These are phyloP conservation scores for Myotis davidii DNA, from an alignment of 2,113 vertebrate species.

Conservation along the genomic window DNA sequence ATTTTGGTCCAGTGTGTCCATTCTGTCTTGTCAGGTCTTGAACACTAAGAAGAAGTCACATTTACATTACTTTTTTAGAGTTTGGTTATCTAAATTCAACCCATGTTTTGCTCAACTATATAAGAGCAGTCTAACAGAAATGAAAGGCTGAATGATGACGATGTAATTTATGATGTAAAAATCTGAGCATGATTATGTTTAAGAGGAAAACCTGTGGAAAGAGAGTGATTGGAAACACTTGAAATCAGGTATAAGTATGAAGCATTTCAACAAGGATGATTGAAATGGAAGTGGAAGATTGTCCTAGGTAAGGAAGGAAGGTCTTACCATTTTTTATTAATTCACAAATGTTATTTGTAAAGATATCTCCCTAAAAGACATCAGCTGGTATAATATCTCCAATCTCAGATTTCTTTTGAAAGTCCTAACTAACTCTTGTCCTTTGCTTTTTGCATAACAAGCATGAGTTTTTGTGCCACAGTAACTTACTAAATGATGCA, in stretches of 20 bases:
- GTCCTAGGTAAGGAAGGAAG: background rate
- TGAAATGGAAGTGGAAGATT: conserved; percentile 20
- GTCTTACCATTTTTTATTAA: background rate
- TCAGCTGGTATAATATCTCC: background rate
- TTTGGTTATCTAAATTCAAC: background rate
- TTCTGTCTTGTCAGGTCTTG: background rate
- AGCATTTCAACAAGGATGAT: conserved; percentile 11
- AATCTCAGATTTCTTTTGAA: background rate
- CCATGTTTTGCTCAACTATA: background rate
- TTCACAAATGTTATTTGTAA: background rate
- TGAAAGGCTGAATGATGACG: background rate
- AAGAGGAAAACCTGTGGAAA: background rate
- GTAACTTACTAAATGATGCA: background rate
- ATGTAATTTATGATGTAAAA: background rate
- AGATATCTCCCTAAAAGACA: background rate
- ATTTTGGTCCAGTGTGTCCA: background rate
- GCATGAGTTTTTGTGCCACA: background rate
- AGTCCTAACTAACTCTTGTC: background rate
- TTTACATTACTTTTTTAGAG: background rate
- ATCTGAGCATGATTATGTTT: conserved; percentile 27
- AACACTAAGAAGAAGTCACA: background rate
- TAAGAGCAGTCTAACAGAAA: background rate
- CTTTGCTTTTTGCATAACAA: background rate
- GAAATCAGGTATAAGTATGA: conserved; percentile 64
- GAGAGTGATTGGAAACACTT: conserved; percentile 28